Percentiles rank a stretch among this genome's conserved stretches.
phyloP scores from a whole-genome alignment of 2,113 vertebrate genomes.

The Aegypius monachus region DNA sequence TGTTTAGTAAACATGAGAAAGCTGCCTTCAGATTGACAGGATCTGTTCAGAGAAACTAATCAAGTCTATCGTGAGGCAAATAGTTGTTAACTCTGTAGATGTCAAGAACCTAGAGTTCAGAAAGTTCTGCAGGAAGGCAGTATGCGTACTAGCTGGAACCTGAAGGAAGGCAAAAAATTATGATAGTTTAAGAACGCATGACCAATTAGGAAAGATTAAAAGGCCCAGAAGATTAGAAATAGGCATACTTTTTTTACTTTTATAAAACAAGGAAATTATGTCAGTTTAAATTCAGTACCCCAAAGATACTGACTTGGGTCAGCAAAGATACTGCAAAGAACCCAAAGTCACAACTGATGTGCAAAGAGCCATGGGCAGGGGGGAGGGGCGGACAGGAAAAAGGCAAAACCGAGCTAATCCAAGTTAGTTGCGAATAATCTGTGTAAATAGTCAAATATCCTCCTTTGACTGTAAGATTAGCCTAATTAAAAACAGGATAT shows the following conservation, averaged over 20 bases:
- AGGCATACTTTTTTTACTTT: not conserved
- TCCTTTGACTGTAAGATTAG: not conserved
- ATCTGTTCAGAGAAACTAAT: not conserved
- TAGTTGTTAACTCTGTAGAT: not conserved
- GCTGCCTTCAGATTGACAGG: not conserved
- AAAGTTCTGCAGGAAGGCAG: not conserved
- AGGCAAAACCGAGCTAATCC: not conserved
- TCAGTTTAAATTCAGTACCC: not conserved
- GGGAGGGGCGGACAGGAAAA: not conserved
- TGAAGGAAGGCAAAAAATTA: not conserved
- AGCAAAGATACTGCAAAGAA: not conserved
- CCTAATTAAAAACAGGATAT: not conserved
- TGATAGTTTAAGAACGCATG: not conserved
- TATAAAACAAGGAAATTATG: not conserved
- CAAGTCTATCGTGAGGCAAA: not conserved
- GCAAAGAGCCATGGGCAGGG: not conserved
- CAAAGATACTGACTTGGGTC: not conserved
- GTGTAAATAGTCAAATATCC: not conserved
- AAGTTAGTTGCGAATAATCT: not conserved
- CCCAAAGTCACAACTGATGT: not conserved
- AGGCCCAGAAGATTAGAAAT: not conserved
- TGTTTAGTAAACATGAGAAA: not conserved
- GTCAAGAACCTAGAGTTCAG: not conserved
- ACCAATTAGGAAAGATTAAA: not conserved
- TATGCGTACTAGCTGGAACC: not conserved